A percentile compares a stretch with the other conserved stretches of the same genome.
These are phyloP conservation scores for Malthinus seriepunctatus DNA, from an alignment of 2,888 invertebrate species.

Conservation along the genomic window DNA sequence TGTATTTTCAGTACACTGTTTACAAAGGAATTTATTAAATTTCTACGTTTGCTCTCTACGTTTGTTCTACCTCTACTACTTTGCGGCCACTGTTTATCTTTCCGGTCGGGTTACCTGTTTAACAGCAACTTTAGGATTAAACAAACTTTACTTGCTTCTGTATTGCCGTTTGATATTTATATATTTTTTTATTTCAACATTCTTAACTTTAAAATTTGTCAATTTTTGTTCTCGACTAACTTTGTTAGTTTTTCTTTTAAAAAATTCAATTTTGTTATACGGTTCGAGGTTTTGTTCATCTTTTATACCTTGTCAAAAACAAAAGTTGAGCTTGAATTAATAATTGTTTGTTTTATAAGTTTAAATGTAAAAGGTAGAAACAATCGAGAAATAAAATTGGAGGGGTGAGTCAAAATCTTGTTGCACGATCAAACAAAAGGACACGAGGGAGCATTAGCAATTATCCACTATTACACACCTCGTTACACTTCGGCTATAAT, in stretches of 20 bases:
- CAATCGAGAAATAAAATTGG: too few species aligned
- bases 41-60: slow-evolving; percentile 37
- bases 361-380: too few species aligned
- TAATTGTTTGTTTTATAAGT: too few species aligned
- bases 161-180: slow-evolving; percentile 14
- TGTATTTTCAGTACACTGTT: slow-evolving; percentile 36
- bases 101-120: slow-evolving; percentile 33
- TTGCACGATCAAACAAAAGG: slow-evolving; percentile 22
- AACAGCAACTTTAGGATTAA: slow-evolving; percentile 30
- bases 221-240: not conserved
- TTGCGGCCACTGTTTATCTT: slow-evolving; percentile 38
- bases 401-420: not conserved
- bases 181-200: slow-evolving; percentile 3
- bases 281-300: too few species aligned
- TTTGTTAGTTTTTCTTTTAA: too few species aligned
- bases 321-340: too few species aligned
- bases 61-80: slow-evolving; percentile 35
- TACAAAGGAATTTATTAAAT: slow-evolving; percentile 41
- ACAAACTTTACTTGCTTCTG: slow-evolving; percentile 25
- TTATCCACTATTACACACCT: slow-evolving; percentile 36
- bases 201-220: slow-evolving; percentile 1
- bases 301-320: too few species aligned
- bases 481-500: slow-evolving; percentile 31
- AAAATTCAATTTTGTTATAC: too few species aligned
- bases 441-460: slow-evolving; percentile 36